Evolutionary conservation across 2,113 vertebrate species (phyloP), one percentile per base, ranked within the genome.

Genomic region (Spheniscus mendiculus): DNA sequence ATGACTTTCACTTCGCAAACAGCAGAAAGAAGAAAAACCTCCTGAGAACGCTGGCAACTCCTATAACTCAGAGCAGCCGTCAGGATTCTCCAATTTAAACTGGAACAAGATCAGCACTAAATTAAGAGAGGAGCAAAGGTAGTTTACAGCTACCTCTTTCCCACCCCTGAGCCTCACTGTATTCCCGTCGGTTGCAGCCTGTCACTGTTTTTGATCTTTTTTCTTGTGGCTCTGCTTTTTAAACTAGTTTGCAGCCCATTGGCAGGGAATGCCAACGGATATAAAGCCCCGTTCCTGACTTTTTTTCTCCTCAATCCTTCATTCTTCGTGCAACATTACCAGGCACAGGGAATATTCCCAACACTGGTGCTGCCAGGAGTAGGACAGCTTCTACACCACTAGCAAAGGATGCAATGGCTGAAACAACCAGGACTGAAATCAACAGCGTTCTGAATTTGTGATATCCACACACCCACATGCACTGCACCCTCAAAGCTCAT

Each of bases 1-100:
- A 0, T 85, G 87, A 94, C 85, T 96, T 93, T 93, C n/a, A 70
- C 71, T 92, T 90, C 3, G 1, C 59, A 88, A 90, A 90, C 42
- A 83, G 67, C 79, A 95, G 76, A 94, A 90, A 89, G 67, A 90
- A 80, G 74, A 94, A 97, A 97, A 95, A 92, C 38, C 85, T 94
- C 85, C 26, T 90, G 92, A 92, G 90, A 93, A 80, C 2, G 6
- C 74, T 71, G 67, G 85, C 50, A 93, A 86, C 36, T 74, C 38
- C 67, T 95, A 23, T 88, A 95, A 94, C 83, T 86, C 85, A 55
- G 58, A 95, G 59, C 74, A 97, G 92, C 85, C 92, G 3, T 81
- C 80, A 83, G 50, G 67, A 94, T 90, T 77, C 79, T 86, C 79
- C 65, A 90, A 12, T 90, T 93, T 83, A 90, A 91, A 52, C 71